Percentiles rank a stretch among this genome's conserved stretches.
These are phyloP conservation scores for Thalpophila matura DNA, from an alignment of 2,888 invertebrate species.

Conservation along the genomic window DNA sequence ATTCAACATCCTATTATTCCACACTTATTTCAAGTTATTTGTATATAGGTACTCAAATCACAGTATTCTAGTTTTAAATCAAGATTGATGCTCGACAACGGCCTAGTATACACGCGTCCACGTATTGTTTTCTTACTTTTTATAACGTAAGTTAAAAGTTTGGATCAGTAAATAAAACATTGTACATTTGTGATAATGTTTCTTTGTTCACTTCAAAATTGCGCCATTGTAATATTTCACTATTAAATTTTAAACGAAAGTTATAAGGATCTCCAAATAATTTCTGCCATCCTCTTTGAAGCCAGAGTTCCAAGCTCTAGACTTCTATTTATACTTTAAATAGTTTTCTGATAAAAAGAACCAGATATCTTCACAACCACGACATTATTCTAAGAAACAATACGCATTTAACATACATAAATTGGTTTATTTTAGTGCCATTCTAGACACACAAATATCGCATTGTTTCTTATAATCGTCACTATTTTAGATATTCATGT, in stretches of 20 bases:
- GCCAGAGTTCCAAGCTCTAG: conserved; percentile 16
- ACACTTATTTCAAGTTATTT: no score
- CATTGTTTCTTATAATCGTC: conserved; percentile 39
- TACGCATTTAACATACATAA: conserved; percentile 20
- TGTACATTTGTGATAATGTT: conserved; percentile 52
- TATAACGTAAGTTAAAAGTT: no score
- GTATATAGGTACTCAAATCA: no score
- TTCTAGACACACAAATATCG: conserved; percentile 8
- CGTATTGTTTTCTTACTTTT: no score
- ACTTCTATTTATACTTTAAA: conserved; percentile 20
- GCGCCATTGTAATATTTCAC: conserved; percentile 43
- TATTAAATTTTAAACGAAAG: conserved; percentile 37
- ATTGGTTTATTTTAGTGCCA: conserved; percentile 9
- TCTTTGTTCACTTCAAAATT: conserved; percentile 62
- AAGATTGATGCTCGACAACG: no score
- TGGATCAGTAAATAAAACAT: conserved; percentile 54
- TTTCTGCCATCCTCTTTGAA: conserved; percentile 11
- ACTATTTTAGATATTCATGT: conserved; percentile 30
- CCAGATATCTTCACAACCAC: conserved; percentile 48
- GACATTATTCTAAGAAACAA: conserved; percentile 38
- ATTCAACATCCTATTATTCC: no score
- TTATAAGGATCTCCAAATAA: conserved; percentile 13
- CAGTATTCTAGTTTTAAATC: no score
- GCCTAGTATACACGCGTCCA: no score
- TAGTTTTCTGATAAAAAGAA: conserved; percentile 17